Evolutionary conservation across 2,888 invertebrate genomes (phyloP).

Genomic region (Patella caerulea): DNA sequence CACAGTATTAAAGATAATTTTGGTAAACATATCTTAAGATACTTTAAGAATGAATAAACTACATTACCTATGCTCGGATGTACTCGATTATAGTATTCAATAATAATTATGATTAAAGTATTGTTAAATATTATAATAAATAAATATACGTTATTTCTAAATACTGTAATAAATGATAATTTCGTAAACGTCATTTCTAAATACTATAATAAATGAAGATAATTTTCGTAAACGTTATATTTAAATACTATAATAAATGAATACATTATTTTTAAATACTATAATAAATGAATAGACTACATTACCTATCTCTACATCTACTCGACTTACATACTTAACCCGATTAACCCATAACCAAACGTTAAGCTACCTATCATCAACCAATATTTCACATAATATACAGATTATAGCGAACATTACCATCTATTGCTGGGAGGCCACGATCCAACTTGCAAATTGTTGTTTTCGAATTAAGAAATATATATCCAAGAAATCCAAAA

Average conservation of each 20-base stretch:
- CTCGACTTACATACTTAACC: background rate
- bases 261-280: background rate
- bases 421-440: background rate
- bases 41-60: background rate
- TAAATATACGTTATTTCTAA: background rate
- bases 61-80: background rate
- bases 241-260: background rate
- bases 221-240: background rate
- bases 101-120: too few species aligned
- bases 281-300: background rate
- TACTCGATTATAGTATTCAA: too few species aligned
- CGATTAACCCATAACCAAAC: background rate
- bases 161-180: too few species aligned
- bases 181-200: too few species aligned
- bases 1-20: background rate
- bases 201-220: too few species aligned
- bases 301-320: background rate
- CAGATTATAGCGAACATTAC: background rate
- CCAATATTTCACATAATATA: constrained; percentile 1
- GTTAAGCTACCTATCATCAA: background rate
- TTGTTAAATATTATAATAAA: background rate
- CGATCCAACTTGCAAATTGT: background rate
- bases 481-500: background rate
- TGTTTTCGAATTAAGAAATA: background rate
- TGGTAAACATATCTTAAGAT: too few species aligned